phyloP scores from a whole-genome alignment of 2,113 vertebrate species.

The Cyanoramphus novaezelandiae region DNA sequence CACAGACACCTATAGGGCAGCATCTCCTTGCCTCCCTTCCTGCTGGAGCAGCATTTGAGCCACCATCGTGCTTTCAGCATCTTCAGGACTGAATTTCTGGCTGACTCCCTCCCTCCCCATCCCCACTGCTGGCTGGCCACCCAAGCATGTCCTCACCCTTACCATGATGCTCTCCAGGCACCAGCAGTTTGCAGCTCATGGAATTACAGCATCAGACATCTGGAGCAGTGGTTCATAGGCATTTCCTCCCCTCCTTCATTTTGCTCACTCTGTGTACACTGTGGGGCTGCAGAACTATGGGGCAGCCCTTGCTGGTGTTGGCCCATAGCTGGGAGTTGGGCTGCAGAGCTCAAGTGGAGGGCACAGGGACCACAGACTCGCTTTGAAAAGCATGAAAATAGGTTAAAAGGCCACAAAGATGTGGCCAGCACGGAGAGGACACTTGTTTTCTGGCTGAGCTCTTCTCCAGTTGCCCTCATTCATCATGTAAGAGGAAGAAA shows the following conservation, averaged over 20 bases:
- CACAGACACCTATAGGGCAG: neutral
- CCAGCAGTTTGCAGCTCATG: neutral
- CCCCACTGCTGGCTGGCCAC: neutral
- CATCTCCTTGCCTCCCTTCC: accelerated
- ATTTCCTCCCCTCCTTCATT: accelerated
- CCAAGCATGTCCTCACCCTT: neutral
- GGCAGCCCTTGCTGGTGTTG: neutral
- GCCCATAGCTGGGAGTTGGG: neutral
- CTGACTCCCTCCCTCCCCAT: neutral
- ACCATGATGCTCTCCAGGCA: neutral
- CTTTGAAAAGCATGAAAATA: neutral
- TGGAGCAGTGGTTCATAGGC: neutral
- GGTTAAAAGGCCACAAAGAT: neutral
- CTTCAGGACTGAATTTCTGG: neutral
- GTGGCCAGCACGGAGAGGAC: accelerated
- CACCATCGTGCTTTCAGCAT: accelerated
- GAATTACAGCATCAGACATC: neutral
- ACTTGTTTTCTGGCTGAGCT: neutral
- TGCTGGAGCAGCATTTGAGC: accelerated
- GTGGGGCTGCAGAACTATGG: neutral
- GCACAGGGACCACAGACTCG: too few species aligned
- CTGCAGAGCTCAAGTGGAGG: neutral
- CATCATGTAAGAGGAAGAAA: neutral
- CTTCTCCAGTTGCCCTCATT: neutral
- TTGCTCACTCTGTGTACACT: accelerated